These are phyloP conservation scores for Eulemur mongoz DNA, from an alignment of 2,797 vertebrate species.

Conservation along the genomic window DNA sequence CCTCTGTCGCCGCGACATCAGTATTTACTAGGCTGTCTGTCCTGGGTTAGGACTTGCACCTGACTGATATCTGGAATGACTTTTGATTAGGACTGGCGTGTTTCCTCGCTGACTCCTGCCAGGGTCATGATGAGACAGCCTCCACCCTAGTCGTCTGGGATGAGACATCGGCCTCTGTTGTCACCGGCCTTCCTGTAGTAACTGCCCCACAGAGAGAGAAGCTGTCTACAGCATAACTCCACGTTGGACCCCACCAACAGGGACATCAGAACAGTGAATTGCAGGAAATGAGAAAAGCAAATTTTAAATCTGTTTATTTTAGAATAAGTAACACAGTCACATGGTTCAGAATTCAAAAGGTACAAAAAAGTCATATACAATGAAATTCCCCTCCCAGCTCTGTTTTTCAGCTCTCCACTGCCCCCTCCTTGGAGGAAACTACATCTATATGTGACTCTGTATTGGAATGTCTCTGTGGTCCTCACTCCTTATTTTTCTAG, in stretches of 20 bases:
- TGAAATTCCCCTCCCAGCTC: not conserved
- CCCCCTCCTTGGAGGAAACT: not conserved
- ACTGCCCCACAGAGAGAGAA: not conserved
- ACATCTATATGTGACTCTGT: not conserved
- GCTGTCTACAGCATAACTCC: not conserved
- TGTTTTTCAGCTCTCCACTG: not conserved
- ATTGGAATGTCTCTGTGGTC: not conserved
- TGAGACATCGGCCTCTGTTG: slow-evolving; percentile 50
- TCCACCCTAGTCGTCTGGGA: slow-evolving; percentile 58
- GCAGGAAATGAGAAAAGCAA: slow-evolving; percentile 51
- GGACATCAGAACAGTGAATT: slow-evolving; percentile 12
- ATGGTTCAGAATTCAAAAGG: not conserved
- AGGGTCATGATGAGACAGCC: slow-evolving; percentile 55
- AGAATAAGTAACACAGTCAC: not conserved
- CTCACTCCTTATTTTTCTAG: not conserved
- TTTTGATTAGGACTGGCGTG: slow-evolving; percentile 45
- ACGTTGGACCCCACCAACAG: not conserved
- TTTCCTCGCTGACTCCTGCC: slow-evolving; percentile 53
- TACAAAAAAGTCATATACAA: not conserved
- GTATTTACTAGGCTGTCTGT: not conserved
- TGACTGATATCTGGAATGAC: slow-evolving; percentile 51
- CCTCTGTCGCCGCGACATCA: not conserved
- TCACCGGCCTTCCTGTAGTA: slow-evolving; percentile 16
- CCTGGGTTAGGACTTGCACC: slow-evolving; percentile 46
- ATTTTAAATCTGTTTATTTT: not conserved